These are phyloP conservation scores for Xerus inauris DNA, from an alignment of 2,113 vertebrate species.

Conservation along the genomic window DNA sequence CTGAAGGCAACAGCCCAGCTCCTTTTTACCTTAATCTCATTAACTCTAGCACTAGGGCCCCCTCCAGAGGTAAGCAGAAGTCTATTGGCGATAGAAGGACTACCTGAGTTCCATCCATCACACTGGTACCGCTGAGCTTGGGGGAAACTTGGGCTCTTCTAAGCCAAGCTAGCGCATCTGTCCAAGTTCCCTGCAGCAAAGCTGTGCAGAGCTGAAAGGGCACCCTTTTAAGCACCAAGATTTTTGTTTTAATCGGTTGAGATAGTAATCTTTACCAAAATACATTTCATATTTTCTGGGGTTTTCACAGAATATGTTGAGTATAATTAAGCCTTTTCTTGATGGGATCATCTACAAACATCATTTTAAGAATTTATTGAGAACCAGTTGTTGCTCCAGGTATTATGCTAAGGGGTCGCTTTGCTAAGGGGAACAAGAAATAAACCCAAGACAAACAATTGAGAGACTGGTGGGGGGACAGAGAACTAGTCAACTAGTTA, in stretches of 20 bases:
- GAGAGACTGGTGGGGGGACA: background rate
- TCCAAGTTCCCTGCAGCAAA: background rate
- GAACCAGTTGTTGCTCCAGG: background rate
- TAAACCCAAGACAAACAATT: background rate
- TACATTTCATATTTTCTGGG: background rate
- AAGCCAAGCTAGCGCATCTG: background rate
- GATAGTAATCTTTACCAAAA: slow-evolving; percentile 34
- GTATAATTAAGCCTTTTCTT: slow-evolving; percentile 28
- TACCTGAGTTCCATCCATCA: background rate
- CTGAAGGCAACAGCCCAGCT: background rate
- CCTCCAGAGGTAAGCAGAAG: background rate
- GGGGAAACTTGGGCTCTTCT: background rate
- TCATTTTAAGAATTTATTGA: slow-evolving; percentile 33
- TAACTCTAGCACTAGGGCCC: background rate
- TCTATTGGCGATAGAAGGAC: background rate
- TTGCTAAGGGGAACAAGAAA: background rate
- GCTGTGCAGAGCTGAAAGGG: background rate
- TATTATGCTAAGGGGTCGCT: background rate
- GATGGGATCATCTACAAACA: background rate
- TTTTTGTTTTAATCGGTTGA: background rate
- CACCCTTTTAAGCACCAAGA: background rate
- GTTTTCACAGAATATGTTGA: background rate
- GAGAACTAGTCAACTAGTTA: background rate
- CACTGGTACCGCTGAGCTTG: background rate
- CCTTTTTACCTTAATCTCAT: background rate